phyloP scores from a whole-genome alignment of 2,888 invertebrate genomes.

The Hylaea fasciaria region DNA sequence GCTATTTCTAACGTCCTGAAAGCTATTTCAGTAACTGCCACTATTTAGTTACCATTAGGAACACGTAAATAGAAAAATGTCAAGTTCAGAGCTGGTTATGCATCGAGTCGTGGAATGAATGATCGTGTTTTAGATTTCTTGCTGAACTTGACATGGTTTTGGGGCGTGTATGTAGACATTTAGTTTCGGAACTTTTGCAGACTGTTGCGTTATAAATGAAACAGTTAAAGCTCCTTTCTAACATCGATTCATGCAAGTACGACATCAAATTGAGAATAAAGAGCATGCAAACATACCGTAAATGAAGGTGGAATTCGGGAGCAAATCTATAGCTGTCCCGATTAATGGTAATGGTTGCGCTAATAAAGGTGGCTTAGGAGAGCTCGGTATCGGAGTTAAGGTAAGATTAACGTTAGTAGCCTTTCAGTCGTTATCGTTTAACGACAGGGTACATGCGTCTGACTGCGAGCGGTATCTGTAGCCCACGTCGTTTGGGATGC shows the following conservation, averaged over 20 bases:
- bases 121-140: conserved; percentile 22
- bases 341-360: conserved; percentile 55
- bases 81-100: conserved; percentile 34
- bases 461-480: conserved; percentile 59
- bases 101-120: conserved; percentile 25
- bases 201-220: conserved; percentile 25
- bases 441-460: conserved; percentile 59
- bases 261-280: conserved; percentile 32
- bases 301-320: conserved; percentile 45
- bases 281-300: conserved; percentile 55
- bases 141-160: conserved; percentile 35
- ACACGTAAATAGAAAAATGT: conserved; percentile 37
- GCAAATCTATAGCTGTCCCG: conserved; percentile 48
- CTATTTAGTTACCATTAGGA: conserved; percentile 30
- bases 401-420: conserved; percentile 65
- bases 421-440: conserved; percentile 63
- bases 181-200: conserved; percentile 20
- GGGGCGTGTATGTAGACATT: conserved; percentile 22
- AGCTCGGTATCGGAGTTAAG: conserved; percentile 58
- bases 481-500: conserved; percentile 64
- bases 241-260: conserved; percentile 48
- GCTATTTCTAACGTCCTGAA: conserved; percentile 36
- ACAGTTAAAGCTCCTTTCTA: conserved; percentile 29
- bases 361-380: conserved; percentile 59
- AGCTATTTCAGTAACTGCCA: conserved; percentile 28